Conservation (phyloP, 2,113 vertebrate genomes). For the Heloderma charlesbogerti region DNA sequence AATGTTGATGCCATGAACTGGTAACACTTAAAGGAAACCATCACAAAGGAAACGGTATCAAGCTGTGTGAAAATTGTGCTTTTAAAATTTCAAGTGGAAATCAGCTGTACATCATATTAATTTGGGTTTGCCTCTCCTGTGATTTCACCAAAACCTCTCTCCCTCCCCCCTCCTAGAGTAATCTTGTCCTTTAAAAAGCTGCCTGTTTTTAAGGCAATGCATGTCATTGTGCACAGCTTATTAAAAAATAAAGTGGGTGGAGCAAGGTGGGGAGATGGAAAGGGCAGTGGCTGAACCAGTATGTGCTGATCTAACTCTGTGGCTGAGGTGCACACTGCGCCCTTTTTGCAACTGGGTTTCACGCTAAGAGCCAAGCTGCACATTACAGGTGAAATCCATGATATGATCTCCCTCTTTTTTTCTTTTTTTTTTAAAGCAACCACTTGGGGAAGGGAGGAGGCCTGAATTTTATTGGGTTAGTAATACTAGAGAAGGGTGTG, state of each 20-base stretch:
- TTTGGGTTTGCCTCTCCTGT: neutral
- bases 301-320: neutral
- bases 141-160: neutral
- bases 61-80: neutral
- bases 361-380: neutral
- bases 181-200: too few species aligned
- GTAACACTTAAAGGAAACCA: neutral
- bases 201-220: too few species aligned
- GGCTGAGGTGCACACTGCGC: neutral
- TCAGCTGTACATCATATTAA: neutral
- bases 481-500: neutral
- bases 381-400: neutral
- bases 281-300: neutral
- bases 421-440: neutral
- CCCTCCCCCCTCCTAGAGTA: neutral
- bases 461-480: neutral
- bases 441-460: neutral
- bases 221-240: neutral
- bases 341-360: neutral
- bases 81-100: neutral
- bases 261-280: neutral
- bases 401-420: neutral
- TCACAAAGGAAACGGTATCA: neutral
- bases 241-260: neutral
- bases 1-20: neutral